Evolutionary conservation across 1,140 invertebrate species (phyloP).

Genomic region (Reticulitermes speratus): DNA sequence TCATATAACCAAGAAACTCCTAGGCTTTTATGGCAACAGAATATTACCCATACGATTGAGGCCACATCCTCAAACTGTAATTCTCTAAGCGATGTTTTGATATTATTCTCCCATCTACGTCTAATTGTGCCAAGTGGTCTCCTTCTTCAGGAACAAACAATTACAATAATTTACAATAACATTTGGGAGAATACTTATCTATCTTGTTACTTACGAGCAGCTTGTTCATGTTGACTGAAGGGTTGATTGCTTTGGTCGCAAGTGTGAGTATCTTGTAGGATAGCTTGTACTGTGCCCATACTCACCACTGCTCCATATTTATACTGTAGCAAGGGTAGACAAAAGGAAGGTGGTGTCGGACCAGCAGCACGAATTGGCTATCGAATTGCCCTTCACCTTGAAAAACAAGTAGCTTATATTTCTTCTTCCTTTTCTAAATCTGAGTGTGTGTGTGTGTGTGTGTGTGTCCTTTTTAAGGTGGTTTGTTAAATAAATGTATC

Average conservation of each 20-base stretch:
- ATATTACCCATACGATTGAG: too few relatives aligned
- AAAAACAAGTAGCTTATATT: background rate
- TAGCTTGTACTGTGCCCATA: constrained; percentile 9
- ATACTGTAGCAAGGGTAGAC: background rate
- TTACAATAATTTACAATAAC: too few relatives aligned
- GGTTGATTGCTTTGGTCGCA: background rate
- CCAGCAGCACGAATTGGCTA: background rate
- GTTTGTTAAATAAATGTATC: background rate
- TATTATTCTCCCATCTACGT: too few relatives aligned
- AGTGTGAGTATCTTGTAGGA: background rate
- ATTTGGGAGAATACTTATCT: too few relatives aligned
- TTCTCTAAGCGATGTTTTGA: too few relatives aligned
- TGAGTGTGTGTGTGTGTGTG: background rate
- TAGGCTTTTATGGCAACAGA: too few relatives aligned
- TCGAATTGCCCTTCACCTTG: background rate
- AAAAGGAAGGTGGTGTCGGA: background rate
- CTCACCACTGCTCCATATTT: background rate
- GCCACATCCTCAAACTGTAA: too few relatives aligned
- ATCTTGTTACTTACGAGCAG: background rate
- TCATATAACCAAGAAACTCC: too few relatives aligned
- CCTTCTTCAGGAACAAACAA: too few relatives aligned
- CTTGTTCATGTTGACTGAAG: background rate
- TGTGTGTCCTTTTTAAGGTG: background rate
- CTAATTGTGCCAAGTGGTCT: too few relatives aligned
- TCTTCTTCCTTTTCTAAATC: background rate